Conservation (phyloP, 2,888 invertebrate genomes). For the Drepanosiphum platanoidis region DNA sequence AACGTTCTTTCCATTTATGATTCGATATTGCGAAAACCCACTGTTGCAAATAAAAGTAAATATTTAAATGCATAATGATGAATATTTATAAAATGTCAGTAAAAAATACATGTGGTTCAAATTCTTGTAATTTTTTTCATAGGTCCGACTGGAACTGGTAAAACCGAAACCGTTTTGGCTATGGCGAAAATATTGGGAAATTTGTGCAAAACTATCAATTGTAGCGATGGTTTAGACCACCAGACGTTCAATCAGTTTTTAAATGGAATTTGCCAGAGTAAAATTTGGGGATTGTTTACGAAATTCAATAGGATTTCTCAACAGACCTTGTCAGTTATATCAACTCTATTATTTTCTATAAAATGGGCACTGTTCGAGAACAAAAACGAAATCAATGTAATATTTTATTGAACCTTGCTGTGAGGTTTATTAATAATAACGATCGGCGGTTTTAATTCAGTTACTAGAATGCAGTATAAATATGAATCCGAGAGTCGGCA, state of each 20-base stretch:
- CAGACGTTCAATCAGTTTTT: conserved; percentile 82
- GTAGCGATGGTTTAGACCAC: conserved; percentile 93
- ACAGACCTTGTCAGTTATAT: conserved; percentile 91
- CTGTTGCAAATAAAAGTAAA: no score
- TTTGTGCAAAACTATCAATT: conserved; percentile 87
- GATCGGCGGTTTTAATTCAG: conserved; percentile 68
- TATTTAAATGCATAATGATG: no score
- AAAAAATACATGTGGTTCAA: not conserved
- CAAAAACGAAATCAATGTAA: conserved; percentile 18
- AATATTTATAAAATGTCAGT: no score
- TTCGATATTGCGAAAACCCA: no score
- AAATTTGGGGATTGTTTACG: conserved; percentile 96
- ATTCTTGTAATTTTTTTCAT: not conserved
- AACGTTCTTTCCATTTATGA: no score
- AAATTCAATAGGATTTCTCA: conserved; percentile 94
- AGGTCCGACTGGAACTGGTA: conserved; percentile 85
- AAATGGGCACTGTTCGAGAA: conserved; percentile 25
- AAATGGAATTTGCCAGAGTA: conserved; percentile 83
- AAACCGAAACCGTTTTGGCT: conserved; percentile 92
- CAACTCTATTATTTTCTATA: conserved; percentile 69
- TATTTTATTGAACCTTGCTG: not conserved
- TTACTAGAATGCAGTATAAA: conserved; percentile 85
- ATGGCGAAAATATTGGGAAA: conserved; percentile 88
- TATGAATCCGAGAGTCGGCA: conserved; percentile 86
- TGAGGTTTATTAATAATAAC: not conserved